phyloP scores from a whole-genome alignment of 1,140 invertebrate species.

The Oncopodura yosiiana region DNA sequence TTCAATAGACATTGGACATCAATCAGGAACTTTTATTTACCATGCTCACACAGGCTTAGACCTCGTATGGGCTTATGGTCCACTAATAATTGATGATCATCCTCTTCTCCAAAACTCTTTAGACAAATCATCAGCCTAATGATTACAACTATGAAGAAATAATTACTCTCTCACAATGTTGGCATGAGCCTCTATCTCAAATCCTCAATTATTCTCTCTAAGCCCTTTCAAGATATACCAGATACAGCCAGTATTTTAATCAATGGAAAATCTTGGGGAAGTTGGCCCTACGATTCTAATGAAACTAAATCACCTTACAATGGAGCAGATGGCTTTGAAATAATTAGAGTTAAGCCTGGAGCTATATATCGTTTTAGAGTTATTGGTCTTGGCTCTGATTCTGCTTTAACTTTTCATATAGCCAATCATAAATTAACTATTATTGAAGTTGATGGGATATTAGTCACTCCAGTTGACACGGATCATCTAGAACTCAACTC shows the following conservation, averaged over 20 bases:
- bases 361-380: conserved; percentile 18
- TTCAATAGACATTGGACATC: conserved; percentile 3
- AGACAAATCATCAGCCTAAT: neutral
- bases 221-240: conserved; percentile 11
- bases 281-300: neutral
- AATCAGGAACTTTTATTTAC: conserved; percentile 24
- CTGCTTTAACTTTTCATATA: conserved; percentile 11
- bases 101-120: neutral
- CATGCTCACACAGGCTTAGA: conserved; percentile 24
- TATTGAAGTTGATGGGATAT: conserved; percentile 24
- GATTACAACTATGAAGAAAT: conserved; percentile 12
- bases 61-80: conserved; percentile 14
- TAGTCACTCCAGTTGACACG: conserved; percentile 2
- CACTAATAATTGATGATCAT: conserved; percentile 20
- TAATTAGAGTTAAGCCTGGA: conserved; percentile 1
- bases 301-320: neutral
- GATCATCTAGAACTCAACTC: conserved; percentile 25
- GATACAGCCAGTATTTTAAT: conserved; percentile 10
- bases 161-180: conserved; percentile 13
- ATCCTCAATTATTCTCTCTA: neutral
- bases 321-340: conserved; percentile 10
- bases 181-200: conserved; percentile 7
- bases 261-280: conserved; percentile 19
- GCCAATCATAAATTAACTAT: conserved; percentile 5
- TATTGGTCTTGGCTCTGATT: conserved; percentile 17